Evolutionary conservation across 2,113 vertebrate genomes (phyloP).

Genomic region (Pipra filicauda): DNA sequence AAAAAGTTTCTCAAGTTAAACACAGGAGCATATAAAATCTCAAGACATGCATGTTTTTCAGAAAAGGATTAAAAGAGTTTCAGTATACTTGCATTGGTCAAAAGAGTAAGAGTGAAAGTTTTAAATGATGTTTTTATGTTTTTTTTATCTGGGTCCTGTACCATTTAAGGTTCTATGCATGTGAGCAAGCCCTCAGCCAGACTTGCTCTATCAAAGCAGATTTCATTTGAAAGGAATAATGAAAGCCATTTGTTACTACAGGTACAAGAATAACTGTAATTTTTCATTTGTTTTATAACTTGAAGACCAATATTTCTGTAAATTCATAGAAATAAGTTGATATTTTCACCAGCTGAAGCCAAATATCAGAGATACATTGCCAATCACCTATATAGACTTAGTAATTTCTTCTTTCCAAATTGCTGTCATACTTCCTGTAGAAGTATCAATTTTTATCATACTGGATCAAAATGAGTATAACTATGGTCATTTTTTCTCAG

Average conservation of each 20-base stretch:
- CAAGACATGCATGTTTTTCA: background rate
- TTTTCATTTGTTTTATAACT: background rate
- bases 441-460: background rate
- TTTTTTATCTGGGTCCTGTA: background rate
- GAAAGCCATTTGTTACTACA: background rate
- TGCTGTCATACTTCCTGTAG: background rate
- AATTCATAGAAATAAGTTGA: background rate
- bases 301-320: background rate
- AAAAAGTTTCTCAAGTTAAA: background rate
- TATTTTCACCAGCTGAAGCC: background rate
- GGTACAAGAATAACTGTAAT: background rate
- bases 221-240: background rate
- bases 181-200: background rate
- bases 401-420: background rate
- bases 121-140: background rate
- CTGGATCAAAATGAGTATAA: background rate
- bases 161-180: background rate
- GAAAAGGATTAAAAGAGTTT: background rate
- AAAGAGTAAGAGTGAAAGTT: background rate
- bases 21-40: background rate
- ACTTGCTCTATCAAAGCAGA: background rate
- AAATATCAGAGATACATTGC: background rate
- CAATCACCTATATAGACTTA: background rate
- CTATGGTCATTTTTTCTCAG: background rate
- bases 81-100: background rate